Percentiles rank a stretch among this genome's conserved stretches.
Evolutionary conservation across 2,888 invertebrate genomes (phyloP).

Genomic region (Erebia epiphron): DNA sequence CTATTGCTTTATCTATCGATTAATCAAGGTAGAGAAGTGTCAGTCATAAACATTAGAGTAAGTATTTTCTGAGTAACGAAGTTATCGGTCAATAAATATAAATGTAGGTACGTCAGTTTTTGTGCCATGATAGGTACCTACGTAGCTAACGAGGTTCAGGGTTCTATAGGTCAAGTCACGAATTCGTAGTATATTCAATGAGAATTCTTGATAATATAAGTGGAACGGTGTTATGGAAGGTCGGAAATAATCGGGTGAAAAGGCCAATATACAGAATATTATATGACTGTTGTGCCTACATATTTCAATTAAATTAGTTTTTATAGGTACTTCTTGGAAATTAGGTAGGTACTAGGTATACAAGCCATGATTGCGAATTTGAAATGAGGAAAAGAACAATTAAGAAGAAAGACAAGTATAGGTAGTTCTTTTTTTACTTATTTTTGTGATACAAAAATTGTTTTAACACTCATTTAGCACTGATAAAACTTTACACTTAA

Average conservation of each 20-base stretch:
- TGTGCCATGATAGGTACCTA: slow-evolving; percentile 10
- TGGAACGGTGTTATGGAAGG: slow-evolving; percentile 20
- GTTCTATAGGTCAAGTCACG: slow-evolving; percentile 25
- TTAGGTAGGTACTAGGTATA: too few relatives aligned
- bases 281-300: too few relatives aligned
- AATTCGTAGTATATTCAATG: slow-evolving; percentile 20
- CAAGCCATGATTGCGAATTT: too few relatives aligned
- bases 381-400: too few relatives aligned
- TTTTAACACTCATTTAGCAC: too few relatives aligned
- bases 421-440: too few relatives aligned
- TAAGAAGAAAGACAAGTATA: too few relatives aligned
- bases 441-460: too few relatives aligned
- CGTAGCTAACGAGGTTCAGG: slow-evolving; percentile 22
- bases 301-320: too few relatives aligned
- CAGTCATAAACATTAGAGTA: neutral
- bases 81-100: slow-evolving; percentile 5
- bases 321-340: too few relatives aligned
- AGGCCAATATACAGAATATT: neutral
- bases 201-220: slow-evolving; percentile 24
- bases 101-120: neutral
- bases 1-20: neutral
- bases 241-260: slow-evolving; percentile 7
- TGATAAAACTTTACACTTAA: too few relatives aligned
- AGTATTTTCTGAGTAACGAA: neutral
- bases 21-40: neutral